phyloP scores from a whole-genome alignment of 1,140 invertebrate genomes.

The Elysia chlorotica region DNA sequence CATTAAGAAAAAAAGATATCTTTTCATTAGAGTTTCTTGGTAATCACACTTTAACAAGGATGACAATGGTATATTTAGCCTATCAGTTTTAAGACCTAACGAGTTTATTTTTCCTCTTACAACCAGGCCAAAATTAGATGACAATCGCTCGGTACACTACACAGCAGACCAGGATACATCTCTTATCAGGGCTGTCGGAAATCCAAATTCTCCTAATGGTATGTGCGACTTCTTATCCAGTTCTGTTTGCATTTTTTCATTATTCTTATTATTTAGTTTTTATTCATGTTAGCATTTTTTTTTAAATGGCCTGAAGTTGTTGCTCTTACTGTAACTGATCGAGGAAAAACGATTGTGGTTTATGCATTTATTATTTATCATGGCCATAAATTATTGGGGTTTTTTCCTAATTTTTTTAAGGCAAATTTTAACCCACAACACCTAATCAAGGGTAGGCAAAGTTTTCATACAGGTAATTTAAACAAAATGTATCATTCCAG shows the following conservation, averaged over 20 bases:
- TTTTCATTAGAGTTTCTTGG: too few species aligned
- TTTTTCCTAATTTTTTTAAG: background rate
- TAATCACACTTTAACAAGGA: too few species aligned
- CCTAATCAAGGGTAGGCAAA: too few species aligned
- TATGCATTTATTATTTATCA: background rate
- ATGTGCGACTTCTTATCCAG: background rate
- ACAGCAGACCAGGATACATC: background rate
- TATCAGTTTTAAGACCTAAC: background rate
- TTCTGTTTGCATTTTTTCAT: background rate
- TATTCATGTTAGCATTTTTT: background rate
- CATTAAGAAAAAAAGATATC: too few species aligned
- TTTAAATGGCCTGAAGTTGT: too few species aligned
- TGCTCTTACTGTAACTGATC: too few species aligned
- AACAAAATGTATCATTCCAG: too few species aligned
- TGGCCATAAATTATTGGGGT: background rate
- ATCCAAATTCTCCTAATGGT: constrained; percentile 9
- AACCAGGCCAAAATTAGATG: too few species aligned
- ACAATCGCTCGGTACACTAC: background rate
- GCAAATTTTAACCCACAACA: too few species aligned
- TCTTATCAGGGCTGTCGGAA: background rate
- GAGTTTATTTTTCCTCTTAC: too few species aligned
- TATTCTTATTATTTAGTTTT: background rate
- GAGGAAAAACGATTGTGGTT: background rate
- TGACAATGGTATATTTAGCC: background rate
- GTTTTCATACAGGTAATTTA: too few species aligned